Conservation (phyloP, 2,888 invertebrate genomes). For the Neoaliturus tenellus region DNA sequence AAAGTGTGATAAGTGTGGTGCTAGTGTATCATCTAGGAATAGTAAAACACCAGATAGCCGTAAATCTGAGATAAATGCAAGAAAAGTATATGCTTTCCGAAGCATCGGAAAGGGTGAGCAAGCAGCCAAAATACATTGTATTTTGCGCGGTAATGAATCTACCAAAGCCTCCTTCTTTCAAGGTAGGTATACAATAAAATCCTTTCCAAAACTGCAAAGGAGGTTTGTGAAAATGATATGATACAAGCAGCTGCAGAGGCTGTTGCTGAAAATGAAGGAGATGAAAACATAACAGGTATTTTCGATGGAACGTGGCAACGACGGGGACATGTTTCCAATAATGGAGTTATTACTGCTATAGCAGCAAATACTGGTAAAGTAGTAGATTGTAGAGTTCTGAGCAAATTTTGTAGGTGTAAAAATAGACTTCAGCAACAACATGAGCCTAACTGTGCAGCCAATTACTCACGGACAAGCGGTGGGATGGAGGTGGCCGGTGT, state of each 20-base stretch:
- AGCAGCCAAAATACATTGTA: neutral
- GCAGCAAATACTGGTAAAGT: neutral
- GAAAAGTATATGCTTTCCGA: neutral
- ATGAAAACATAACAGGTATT: neutral
- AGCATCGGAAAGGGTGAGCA: constrained; percentile 1
- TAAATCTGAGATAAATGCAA: constrained; percentile 4
- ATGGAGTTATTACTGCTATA: neutral
- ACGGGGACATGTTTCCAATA: neutral
- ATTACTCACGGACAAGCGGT: neutral
- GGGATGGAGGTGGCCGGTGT: neutral
- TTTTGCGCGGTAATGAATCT: neutral
- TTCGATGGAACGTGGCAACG: constrained; percentile 40
- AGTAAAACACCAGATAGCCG: neutral
- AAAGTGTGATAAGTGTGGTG: no score
- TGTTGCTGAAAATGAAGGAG: neutral
- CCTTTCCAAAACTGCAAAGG: constrained; percentile 4
- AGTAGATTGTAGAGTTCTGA: neutral
- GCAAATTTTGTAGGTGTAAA: constrained; percentile 9
- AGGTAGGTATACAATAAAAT: constrained; percentile 6
- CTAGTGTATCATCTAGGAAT: no score
- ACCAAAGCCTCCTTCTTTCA: neutral
- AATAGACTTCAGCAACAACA: neutral
- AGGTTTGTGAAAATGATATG: neutral
- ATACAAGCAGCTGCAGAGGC: constrained; percentile 8
- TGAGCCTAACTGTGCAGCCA: neutral